phyloP scores from a whole-genome alignment of 2,113 vertebrate genomes.

The Cisticola juncidis region DNA sequence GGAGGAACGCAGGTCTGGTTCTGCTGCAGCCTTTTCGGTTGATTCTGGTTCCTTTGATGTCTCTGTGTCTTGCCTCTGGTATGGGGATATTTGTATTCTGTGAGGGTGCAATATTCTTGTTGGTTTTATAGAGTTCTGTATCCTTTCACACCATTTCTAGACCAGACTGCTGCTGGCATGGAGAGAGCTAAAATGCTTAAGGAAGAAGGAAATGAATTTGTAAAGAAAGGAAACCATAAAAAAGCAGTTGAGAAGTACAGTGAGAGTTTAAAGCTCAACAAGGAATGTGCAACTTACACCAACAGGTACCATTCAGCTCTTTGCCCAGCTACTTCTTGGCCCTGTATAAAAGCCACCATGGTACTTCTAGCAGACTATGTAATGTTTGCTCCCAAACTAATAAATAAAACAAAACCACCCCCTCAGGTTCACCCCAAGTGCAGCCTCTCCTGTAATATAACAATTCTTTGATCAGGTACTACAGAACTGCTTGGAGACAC shows the following conservation, averaged over 20 bases:
- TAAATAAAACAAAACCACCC: not conserved
- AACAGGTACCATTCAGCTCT: conserved; percentile 81
- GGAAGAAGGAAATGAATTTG: conserved; percentile 90
- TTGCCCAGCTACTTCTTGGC: not conserved
- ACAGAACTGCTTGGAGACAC: not conserved
- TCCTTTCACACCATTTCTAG: conserved; percentile 43
- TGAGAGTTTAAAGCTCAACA: conserved; percentile 81
- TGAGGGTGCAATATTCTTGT: not conserved
- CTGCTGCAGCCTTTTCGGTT: not conserved
- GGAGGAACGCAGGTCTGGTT: not conserved
- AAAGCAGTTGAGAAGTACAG: conserved; percentile 90
- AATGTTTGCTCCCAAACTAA: not conserved
- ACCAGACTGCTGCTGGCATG: conserved; percentile 48
- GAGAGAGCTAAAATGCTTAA: conserved; percentile 83
- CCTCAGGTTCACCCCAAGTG: not conserved
- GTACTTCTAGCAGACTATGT: not conserved
- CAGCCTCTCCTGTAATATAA: not conserved
- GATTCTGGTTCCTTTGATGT: not conserved
- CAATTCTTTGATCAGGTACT: not conserved
- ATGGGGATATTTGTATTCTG: not conserved
- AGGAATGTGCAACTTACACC: conserved; percentile 86
- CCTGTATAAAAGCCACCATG: not conserved
- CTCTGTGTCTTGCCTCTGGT: not conserved
- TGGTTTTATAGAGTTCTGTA: not conserved
- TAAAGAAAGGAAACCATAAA: conserved; percentile 89